Base-by-base conservation (phyloP, 53 echinoderm and acorn worm genomes). In the Crossaster papposus region DNA sequence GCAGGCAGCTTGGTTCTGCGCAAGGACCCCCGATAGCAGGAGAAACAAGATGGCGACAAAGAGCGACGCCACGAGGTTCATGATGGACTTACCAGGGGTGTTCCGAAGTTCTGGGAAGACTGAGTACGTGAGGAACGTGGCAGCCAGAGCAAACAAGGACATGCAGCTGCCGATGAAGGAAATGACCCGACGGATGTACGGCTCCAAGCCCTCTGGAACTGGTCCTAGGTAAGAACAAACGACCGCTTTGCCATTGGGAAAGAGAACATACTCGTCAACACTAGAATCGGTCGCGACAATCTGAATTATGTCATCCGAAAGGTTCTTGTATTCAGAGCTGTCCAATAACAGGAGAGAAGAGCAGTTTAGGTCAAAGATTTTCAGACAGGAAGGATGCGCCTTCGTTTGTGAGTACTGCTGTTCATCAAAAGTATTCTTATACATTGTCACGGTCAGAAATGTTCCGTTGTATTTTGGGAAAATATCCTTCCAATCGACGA, bases 81-180 rank as follows among this genome's bases (percentile, higher is more conserved):
- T 88, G 1, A 70, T 79, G 54, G 55, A 9, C 36, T 73, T 91
- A 18, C 91, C 91, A 2, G 91, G 80, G 38, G 52, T 14, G 62
- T 86, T 91, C 50, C 88, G 51, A 31, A 91, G 79, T 12, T 79
- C 38, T 17, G 73, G 55, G 24, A 91, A 88, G 54, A 81, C 74
- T 29, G 70, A 72, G 86, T 91, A 91, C 0, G 91, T 91, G 22
- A 81, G 53, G 65, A 91, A 80, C 3, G 91, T 88, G 32, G 88
- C 87, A 12, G 72, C 30, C n/a, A 91, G 87, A 30, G 80, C 87
- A 17, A 80, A 2, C 1, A 91, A 73, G 17, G 91, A 91, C 23
- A 91, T 15, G 17, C 54, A 55, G 52, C 65, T 64, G 24, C 88
- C 79, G 26, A 76, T 68, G 30, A 79, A 76, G 13, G 90, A 52